Base-by-base conservation (phyloP, 2,888 invertebrate genomes). In the Miltochrista miniata region DNA sequence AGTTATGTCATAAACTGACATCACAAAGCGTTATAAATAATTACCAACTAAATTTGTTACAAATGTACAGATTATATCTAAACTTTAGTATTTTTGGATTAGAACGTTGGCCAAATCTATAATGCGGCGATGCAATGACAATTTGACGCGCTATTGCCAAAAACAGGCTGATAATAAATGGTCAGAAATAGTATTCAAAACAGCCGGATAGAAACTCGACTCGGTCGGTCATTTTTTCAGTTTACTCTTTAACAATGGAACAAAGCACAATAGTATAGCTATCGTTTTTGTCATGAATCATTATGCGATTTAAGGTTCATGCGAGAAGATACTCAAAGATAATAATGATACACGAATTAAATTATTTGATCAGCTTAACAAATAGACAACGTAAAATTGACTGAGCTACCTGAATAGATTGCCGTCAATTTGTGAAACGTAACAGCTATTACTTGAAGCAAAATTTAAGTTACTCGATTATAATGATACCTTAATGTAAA, bases 251-350 rank as follows among this genome's bases (percentile, higher is more conserved):
- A 56, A 68, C 67, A 68, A 68, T 68, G 34, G 66, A 63, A 68
- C 68, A 67, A 63, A 65, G 65, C 59, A 65, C 67, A 67, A 67
- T 66, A 64, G 57, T 59, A n/a, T n/a, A 47, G 41, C 18, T 24
- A 5, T 24, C 50, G 56, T 48, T 55, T 68, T 61, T 63, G 56
- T 62, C 60, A 56, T 65, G 59, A 65, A 61, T 58, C 58, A 58
- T 64, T 53, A 54, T 15, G 47, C 48, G 54, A 24, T 24, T 24
- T 24, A 40, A 53, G 47, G 51, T 57, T 61, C 55, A 54, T 63
- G 62, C 44, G 51, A 62, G 57, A 39, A 48, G 53, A 50, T 43
- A 52, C 36, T 54, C 54, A 64, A 62, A 64, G 58, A 48, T 53
- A 51, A 44, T 44, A 35, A 44, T 35, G 35, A 35, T 35, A 43